Evolutionary conservation across 2,113 vertebrate genomes (phyloP).

Genomic region (Chamaea fasciata): DNA sequence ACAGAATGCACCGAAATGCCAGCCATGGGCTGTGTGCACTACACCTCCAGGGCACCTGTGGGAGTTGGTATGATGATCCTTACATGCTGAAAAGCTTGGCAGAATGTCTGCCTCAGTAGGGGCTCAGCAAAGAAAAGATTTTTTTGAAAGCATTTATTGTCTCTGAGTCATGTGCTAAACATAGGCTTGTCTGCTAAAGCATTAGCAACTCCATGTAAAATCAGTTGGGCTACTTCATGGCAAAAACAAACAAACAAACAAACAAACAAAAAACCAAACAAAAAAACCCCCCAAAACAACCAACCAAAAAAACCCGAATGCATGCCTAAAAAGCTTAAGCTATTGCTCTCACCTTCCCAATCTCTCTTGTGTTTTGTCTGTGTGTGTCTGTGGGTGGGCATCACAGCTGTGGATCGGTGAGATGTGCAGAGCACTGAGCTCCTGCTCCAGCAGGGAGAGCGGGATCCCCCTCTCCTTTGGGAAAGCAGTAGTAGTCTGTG

Average conservation of each 20-base stretch:
- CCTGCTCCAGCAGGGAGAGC: neutral
- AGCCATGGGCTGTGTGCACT: conserved; percentile 83
- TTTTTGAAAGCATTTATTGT: neutral
- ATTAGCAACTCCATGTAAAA: neutral
- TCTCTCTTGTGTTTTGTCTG: neutral
- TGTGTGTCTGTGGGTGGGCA: neutral
- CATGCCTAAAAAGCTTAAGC: neutral
- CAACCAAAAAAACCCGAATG: too few relatives aligned
- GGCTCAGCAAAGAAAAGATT: neutral
- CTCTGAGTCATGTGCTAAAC: neutral
- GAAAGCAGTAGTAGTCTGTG: neutral
- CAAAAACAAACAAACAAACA: neutral
- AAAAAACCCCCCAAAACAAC: too few relatives aligned
- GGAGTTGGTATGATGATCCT: conserved; percentile 83
- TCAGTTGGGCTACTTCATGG: neutral
- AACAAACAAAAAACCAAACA: too few relatives aligned
- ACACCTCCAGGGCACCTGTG: conserved; percentile 83
- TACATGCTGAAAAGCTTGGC: neutral
- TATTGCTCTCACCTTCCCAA: neutral
- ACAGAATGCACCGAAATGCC: conserved; percentile 87
- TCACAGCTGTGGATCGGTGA: neutral
- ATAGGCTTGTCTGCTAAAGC: neutral
- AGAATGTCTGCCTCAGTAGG: neutral
- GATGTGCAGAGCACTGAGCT: neutral
- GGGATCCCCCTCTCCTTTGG: neutral